Evolutionary conservation across 2,113 vertebrate species (phyloP).

Genomic region (Elephantulus edwardii): DNA sequence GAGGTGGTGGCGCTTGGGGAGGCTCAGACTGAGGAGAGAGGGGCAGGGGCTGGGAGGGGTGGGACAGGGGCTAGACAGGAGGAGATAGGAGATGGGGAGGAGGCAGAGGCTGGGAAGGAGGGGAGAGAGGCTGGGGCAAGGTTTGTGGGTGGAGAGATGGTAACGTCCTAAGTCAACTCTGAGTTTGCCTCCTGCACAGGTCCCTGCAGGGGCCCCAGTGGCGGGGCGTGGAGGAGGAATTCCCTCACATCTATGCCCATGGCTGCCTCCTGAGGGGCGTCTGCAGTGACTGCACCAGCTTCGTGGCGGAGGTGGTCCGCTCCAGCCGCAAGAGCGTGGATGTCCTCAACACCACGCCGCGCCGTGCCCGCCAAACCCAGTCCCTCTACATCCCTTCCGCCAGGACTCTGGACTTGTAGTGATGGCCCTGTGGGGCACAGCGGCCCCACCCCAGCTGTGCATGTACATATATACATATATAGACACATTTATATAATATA

Average conservation of each 20-base stretch:
- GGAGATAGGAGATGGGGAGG: neutral
- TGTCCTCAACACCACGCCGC: constrained; percentile 89
- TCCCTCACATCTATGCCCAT: constrained; percentile 94
- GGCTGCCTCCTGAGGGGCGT: constrained; percentile 92
- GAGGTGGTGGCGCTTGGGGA: too few relatives aligned
- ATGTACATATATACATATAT: constrained; percentile 83
- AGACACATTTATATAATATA: constrained; percentile 63
- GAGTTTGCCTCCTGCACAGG: constrained; percentile 74
- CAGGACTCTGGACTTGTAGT: constrained; percentile 70
- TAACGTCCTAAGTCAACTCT: too few relatives aligned
- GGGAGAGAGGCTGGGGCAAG: neutral
- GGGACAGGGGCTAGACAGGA: too few relatives aligned
- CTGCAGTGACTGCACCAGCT: constrained; percentile 92
- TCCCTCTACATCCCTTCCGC: constrained; percentile 80
- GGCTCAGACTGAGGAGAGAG: too few relatives aligned
- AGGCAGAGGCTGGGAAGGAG: neutral
- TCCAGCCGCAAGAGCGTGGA: constrained; percentile 96
- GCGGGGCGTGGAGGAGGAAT: constrained; percentile 92
- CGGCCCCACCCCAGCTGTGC: neutral
- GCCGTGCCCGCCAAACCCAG: constrained; percentile 79
- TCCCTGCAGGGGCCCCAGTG: constrained; percentile 88
- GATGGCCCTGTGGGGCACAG: constrained; percentile 23
- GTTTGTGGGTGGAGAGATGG: neutral
- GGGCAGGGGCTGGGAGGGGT: too few relatives aligned
- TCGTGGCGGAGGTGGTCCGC: constrained; percentile 91